Evolutionary conservation across 1,140 invertebrate species (phyloP).

Genomic region (Eciton burchellii): DNA sequence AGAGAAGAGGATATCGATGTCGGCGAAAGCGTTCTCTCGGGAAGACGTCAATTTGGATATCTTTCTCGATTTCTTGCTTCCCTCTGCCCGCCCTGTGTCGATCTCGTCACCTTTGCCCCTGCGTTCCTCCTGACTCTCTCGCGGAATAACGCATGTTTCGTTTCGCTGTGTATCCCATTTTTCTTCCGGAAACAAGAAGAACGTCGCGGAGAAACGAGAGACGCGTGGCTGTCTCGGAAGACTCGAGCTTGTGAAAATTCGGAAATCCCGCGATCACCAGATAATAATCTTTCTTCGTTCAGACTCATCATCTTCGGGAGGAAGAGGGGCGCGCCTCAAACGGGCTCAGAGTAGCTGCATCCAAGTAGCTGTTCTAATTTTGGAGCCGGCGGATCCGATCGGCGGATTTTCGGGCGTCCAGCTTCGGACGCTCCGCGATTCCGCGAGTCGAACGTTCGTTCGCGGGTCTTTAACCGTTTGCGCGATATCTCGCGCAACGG

Average conservation of each 20-base stretch:
- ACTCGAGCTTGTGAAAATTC: background rate
- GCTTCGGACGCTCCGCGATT: background rate
- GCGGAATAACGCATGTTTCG: conserved; percentile 34
- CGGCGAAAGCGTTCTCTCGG: conserved; percentile 50
- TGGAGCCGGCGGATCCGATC: background rate
- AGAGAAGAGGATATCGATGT: conserved; percentile 60
- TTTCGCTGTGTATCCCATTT: conserved; percentile 4
- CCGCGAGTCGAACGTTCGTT: background rate
- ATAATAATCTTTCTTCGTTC: background rate
- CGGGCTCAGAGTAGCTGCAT: background rate
- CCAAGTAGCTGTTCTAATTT: background rate
- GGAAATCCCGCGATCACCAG: background rate
- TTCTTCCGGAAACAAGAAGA: background rate
- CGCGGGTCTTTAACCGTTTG: conserved; percentile 74
- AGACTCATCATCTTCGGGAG: background rate
- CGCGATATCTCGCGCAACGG: conserved; percentile 75
- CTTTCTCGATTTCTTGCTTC: conserved; percentile 1
- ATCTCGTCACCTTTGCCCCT: background rate
- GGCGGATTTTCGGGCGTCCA: background rate
- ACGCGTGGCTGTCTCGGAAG: background rate
- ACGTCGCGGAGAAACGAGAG: background rate
- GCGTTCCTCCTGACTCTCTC: background rate
- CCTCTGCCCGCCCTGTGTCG: background rate
- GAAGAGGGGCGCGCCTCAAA: background rate
- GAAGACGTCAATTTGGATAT: conserved; percentile 66